These are phyloP conservation scores for Meta bourneti DNA, from an alignment of 2,888 invertebrate species.

Conservation along the genomic window DNA sequence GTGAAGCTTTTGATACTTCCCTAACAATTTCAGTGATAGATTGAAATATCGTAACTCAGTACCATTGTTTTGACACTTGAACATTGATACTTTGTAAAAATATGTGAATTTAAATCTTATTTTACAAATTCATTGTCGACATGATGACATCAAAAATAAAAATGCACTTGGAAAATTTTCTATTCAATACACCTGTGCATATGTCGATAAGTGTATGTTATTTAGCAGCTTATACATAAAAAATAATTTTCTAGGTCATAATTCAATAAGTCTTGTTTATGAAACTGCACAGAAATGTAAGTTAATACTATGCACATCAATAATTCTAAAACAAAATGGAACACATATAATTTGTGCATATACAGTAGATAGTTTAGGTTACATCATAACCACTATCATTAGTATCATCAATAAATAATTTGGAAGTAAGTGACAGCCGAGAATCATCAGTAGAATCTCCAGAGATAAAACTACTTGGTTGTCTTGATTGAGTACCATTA, in stretches of 20 bases:
- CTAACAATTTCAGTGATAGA: too few species aligned
- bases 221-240: not conserved
- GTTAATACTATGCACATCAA: constrained; percentile 46
- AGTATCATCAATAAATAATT: constrained; percentile 65
- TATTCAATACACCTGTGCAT: not conserved
- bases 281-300: constrained; percentile 22
- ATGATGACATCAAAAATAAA: not conserved
- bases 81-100: not conserved
- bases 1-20: too few species aligned
- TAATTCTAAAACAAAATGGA: constrained; percentile 7
- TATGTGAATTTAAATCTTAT: too few species aligned
- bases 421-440: constrained; percentile 50
- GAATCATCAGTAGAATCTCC: constrained; percentile 64
- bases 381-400: constrained; percentile 76
- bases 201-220: not conserved
- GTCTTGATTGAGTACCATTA: constrained; percentile 48
- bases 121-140: not conserved
- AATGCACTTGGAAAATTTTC: not conserved
- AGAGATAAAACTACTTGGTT: constrained; percentile 58
- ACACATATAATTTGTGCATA: not conserved
- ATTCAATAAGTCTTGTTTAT: constrained; percentile 16
- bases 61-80: too few species aligned
- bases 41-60: too few species aligned
- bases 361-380: constrained; percentile 25
- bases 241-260: not conserved